These are phyloP conservation scores for Rhinoraja longicauda DNA, from an alignment of 2,797 vertebrate species.

Conservation along the genomic window DNA sequence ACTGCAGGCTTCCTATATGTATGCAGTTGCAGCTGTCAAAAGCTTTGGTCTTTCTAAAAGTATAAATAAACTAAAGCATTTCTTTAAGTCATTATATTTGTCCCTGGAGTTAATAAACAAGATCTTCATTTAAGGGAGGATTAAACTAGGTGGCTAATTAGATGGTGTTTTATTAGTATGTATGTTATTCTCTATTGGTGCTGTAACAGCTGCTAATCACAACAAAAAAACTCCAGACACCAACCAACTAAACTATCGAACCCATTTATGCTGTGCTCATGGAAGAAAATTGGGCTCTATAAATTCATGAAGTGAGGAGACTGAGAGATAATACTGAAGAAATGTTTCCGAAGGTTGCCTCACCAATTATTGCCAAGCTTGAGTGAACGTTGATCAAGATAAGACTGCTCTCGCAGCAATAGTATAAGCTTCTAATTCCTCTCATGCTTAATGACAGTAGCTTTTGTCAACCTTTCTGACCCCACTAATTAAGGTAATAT, in stretches of 20 bases:
- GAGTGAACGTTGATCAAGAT: constrained; percentile 40
- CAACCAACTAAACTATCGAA: constrained; percentile 22
- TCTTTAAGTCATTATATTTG: constrained; percentile 52
- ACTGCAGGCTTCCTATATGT: neutral
- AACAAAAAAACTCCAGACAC: neutral
- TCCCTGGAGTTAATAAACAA: constrained; percentile 57
- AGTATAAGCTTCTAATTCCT: constrained; percentile 38
- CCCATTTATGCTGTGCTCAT: neutral
- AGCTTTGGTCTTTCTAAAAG: neutral
- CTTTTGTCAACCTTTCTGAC: constrained; percentile 42
- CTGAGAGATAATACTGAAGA: constrained; percentile 24
- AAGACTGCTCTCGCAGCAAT: neutral
- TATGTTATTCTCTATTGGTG: neutral
- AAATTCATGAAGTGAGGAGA: constrained; percentile 34
- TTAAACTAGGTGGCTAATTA: constrained; percentile 48
- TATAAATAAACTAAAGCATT: constrained; percentile 32
- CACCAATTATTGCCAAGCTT: constrained; percentile 37
- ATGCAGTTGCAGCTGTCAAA: constrained; percentile 21
- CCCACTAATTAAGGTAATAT: constrained; percentile 42
- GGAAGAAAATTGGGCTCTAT: constrained; percentile 32
- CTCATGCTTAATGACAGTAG: constrained; percentile 40
- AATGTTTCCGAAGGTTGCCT: constrained; percentile 19
- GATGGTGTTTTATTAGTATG: constrained; percentile 39
- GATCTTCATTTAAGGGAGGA: constrained; percentile 44
- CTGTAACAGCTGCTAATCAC: neutral